phyloP scores from a whole-genome alignment of 2,797 vertebrate genomes.

The Danio tinwini region DNA sequence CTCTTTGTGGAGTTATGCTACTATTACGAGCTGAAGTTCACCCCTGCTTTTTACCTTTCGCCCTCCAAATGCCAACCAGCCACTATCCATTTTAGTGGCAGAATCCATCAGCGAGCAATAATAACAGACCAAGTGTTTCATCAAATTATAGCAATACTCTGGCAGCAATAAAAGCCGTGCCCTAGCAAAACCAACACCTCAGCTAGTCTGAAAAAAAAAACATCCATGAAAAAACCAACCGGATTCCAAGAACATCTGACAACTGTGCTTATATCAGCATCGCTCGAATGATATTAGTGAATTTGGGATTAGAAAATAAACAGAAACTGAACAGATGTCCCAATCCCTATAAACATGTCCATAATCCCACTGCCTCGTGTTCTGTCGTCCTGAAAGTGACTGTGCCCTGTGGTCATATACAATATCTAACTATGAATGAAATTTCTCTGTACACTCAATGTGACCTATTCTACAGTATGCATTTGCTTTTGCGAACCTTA shows the following conservation, averaged over 20 bases:
- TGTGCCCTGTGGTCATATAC: conserved; percentile 55
- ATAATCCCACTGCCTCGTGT: conserved; percentile 68
- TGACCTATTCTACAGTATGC: conserved; percentile 59
- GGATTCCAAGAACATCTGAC: conserved; percentile 23
- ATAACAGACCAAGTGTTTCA: conserved; percentile 70
- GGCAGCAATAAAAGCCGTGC: conserved; percentile 81
- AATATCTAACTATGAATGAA: conserved; percentile 51
- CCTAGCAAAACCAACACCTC: conserved; percentile 63
- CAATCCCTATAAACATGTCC: conserved; percentile 55
- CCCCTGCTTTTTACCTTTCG: conserved; percentile 30
- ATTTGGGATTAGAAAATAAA: conserved; percentile 52
- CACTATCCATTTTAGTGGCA: conserved; percentile 36
- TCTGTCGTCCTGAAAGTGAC: conserved; percentile 26
- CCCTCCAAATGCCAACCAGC: conserved; percentile 35
- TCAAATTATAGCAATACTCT: conserved; percentile 80
- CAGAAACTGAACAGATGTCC: conserved; percentile 49
- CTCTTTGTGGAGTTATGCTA: conserved; percentile 6
- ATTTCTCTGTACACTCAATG: conserved; percentile 44
- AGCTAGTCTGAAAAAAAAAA: conserved; percentile 37
- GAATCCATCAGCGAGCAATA: conserved; percentile 73
- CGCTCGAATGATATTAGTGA: conserved; percentile 22
- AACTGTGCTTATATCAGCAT: conserved; percentile 14
- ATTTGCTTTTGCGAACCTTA: conserved; percentile 65
- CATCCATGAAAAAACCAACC: conserved; percentile 24
- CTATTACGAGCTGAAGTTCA: conserved; percentile 23